Evolutionary conservation across 2,888 invertebrate genomes (phyloP).

Genomic region (Desoria tigrina): DNA sequence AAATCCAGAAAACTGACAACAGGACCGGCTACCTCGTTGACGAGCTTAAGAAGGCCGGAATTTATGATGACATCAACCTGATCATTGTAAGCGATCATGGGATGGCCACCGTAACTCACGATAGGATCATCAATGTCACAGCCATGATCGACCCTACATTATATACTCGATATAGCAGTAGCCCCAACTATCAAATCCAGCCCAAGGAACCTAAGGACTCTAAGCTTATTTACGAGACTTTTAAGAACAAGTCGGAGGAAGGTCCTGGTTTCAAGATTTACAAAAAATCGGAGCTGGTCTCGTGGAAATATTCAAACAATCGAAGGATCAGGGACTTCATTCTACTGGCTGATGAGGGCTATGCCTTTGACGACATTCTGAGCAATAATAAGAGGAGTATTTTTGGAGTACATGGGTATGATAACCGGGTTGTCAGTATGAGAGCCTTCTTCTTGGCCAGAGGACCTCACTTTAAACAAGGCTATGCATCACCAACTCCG

Average conservation of each 20-base stretch:
- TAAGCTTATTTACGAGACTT: slow-evolving; percentile 59
- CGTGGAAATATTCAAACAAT: slow-evolving; percentile 63
- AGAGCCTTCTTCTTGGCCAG: slow-evolving; percentile 70
- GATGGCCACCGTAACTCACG: slow-evolving; percentile 63
- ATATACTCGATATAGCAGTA: slow-evolving; percentile 61
- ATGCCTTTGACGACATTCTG: slow-evolving; percentile 62
- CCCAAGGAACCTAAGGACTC: slow-evolving; percentile 62
- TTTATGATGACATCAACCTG: slow-evolving; percentile 64
- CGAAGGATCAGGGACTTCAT: slow-evolving; percentile 66
- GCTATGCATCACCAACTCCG: slow-evolving; percentile 55
- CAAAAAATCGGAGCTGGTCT: slow-evolving; percentile 63
- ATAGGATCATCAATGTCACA: slow-evolving; percentile 63
- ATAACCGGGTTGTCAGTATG: slow-evolving; percentile 65
- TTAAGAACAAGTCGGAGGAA: slow-evolving; percentile 57
- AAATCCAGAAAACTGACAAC: slow-evolving; percentile 54
- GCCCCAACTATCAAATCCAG: slow-evolving; percentile 65
- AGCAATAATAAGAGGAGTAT: slow-evolving; percentile 60
- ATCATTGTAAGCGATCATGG: slow-evolving; percentile 75
- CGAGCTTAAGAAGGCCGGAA: slow-evolving; percentile 59
- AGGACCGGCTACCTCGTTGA: slow-evolving; percentile 62
- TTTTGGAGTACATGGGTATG: slow-evolving; percentile 69
- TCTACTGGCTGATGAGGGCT: slow-evolving; percentile 66
- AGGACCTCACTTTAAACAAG: slow-evolving; percentile 65
- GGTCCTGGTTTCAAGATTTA: slow-evolving; percentile 61
- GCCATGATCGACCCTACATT: slow-evolving; percentile 60